Conservation (phyloP, 2,113 vertebrate species). For the Perca flavescens region DNA sequence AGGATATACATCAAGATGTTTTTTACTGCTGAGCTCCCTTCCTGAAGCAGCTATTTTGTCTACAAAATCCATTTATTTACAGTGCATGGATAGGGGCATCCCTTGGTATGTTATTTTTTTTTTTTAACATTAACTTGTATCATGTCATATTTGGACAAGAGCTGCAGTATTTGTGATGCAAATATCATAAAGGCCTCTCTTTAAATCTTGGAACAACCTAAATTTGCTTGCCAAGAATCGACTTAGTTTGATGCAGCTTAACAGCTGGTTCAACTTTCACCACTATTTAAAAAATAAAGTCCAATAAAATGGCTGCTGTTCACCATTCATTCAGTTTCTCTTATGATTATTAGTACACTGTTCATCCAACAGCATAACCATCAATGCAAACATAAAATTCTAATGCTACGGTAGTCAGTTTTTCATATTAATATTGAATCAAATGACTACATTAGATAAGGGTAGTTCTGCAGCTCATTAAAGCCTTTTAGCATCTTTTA, state of each 20-base stretch:
- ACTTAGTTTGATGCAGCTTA: slow-evolving; percentile 28
- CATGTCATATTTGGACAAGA: slow-evolving; percentile 14
- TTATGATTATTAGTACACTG: neutral
- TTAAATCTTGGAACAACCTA: slow-evolving; percentile 14
- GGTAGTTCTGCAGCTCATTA: too few species aligned
- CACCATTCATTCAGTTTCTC: slow-evolving; percentile 30
- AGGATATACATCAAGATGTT: slow-evolving; percentile 70
- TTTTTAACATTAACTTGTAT: slow-evolving; percentile 55
- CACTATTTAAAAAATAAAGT: slow-evolving; percentile 58
- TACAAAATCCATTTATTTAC: slow-evolving; percentile 43
- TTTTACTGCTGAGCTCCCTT: slow-evolving; percentile 55
- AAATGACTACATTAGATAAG: neutral
- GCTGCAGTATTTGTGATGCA: slow-evolving; percentile 45
- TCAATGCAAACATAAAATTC: neutral
- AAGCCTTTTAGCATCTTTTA: neutral
- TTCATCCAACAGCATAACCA: neutral
- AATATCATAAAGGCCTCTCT: slow-evolving; percentile 29
- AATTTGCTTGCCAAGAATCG: slow-evolving; percentile 16
- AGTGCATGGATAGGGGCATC: slow-evolving; percentile 51
- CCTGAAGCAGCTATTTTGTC: slow-evolving; percentile 55
- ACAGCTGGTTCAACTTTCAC: slow-evolving; percentile 52
- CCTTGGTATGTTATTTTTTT: slow-evolving; percentile 51
- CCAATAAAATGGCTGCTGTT: slow-evolving; percentile 79
- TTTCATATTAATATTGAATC: neutral
- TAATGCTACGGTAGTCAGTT: neutral